Evolutionary conservation across 2,888 invertebrate species (phyloP).

Genomic region (Crossocerus cetratus): DNA sequence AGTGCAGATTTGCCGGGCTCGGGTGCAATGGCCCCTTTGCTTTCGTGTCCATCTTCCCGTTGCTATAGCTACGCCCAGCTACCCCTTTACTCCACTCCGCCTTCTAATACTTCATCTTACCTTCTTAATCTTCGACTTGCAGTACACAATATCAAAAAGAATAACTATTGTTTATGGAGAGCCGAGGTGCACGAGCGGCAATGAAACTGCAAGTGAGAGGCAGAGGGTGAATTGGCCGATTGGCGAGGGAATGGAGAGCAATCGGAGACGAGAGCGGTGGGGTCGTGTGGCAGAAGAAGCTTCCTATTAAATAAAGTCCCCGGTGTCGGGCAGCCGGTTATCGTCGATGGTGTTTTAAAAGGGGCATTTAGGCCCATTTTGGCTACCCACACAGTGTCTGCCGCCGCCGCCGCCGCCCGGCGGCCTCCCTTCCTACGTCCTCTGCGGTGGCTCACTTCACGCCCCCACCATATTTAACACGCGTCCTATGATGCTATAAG

Average conservation of each 20-base stretch:
- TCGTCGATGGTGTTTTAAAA: constrained; percentile 69
- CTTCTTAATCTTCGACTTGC: background rate
- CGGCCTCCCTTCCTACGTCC: constrained; percentile 43
- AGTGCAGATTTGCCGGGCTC: constrained; percentile 72
- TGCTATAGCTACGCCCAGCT: constrained; percentile 70
- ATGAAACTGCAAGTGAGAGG: background rate
- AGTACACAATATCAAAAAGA: too few relatives aligned
- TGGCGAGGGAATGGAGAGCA: background rate
- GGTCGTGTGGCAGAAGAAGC: constrained; percentile 45
- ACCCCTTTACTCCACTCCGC: constrained; percentile 52
- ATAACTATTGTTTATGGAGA: too few relatives aligned
- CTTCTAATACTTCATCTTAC: constrained; percentile 50
- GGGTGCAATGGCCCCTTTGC: constrained; percentile 75
- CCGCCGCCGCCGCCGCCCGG: constrained; percentile 58
- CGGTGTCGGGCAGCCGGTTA: constrained; percentile 62
- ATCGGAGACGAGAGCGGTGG: constrained; percentile 22
- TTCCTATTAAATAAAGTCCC: constrained; percentile 68
- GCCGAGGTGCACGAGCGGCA: background rate
- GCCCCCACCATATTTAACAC: constrained; percentile 75
- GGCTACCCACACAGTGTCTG: constrained; percentile 63
- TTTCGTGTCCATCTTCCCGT: constrained; percentile 64
- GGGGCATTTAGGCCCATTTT: constrained; percentile 74
- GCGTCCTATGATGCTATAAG: constrained; percentile 74
- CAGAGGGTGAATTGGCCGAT: background rate
- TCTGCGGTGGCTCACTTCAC: constrained; percentile 61